These are phyloP conservation scores for Drosophila leonis DNA, from an alignment of 2,888 invertebrate genomes.

Conservation along the genomic window DNA sequence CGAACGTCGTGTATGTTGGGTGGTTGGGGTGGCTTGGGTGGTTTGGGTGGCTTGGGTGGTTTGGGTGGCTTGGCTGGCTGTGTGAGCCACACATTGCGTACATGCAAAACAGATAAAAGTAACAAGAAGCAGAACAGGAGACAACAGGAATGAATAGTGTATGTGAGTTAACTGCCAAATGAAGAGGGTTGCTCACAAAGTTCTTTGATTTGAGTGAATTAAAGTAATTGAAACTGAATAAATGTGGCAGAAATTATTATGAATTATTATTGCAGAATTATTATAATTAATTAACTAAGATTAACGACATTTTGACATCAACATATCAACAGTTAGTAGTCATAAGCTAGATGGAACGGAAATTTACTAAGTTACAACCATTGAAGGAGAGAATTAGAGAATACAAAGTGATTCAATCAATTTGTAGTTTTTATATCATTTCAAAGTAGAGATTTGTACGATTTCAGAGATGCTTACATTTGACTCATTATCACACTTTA, in stretches of 20 bases:
- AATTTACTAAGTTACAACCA: no score
- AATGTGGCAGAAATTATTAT: background rate
- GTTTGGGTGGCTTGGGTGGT: background rate
- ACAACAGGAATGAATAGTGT: conserved; percentile 18
- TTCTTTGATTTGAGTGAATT: background rate
- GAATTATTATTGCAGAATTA: no score
- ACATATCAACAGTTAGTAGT: no score
- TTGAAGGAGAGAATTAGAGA: no score
- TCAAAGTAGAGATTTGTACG: no score
- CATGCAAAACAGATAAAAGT: conserved; percentile 79
- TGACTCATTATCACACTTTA: no score
- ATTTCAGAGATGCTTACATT: no score
- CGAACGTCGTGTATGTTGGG: conserved; percentile 1
- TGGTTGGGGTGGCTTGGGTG: background rate
- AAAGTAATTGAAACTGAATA: background rate
- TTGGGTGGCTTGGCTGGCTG: background rate
- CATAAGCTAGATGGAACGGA: no score
- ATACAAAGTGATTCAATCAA: no score
- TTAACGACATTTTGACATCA: no score
- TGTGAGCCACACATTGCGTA: conserved; percentile 44
- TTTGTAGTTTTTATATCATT: no score
- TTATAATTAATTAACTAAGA: no score
- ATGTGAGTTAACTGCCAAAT: conserved; percentile 18
- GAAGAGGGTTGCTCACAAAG: conserved; percentile 18
- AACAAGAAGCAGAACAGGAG: conserved; percentile 66